Evolutionary conservation across 1,140 invertebrate species (phyloP), one percentile per base, ranked within the genome.

Genomic region (Nixonia krombeini): DNA sequence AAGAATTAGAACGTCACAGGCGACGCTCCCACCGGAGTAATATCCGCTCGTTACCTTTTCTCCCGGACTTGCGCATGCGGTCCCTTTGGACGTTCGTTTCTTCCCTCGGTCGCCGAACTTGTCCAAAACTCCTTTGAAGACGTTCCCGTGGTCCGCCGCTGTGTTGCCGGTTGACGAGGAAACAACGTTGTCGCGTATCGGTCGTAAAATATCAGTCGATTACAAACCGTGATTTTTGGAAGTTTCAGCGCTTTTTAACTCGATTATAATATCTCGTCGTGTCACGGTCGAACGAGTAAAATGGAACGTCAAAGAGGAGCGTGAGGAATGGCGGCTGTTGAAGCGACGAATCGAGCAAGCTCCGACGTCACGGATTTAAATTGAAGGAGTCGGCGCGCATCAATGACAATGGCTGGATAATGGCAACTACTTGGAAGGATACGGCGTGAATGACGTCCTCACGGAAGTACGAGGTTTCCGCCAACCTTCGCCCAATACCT

Each of bases 401-500:
- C 47, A 55, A 33, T 38, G 40, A 50, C 51, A 70, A 61, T 25
- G 25, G 31, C 29, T 35, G 40, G 59, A 42, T 55, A 52, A 62
- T 63, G 42, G 31, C 37, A 55, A 45, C 45, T 52, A 51, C 45
- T 59, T 47, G n/a, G 58, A 31, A 40, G 61, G 65, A 62, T 68
- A 41, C 17, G n/a, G 37, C 35, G 42, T 21, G 29, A 47, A 12
- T 31, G 57, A 49, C 37, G 37, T 8, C 21, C 31, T 17, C n/a
- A 35, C 56, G 47, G 53, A 55, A 56, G 47, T 49, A 53, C 56
- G 46, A 45, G 50, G 44, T 61, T 31, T 28, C 55, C 52, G n/a
- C n/a, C n/a, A n/a, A n/a, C n/a, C n/a, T n/a, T n/a, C n/a, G 51
- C 31, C 56, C 42, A 68, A 72, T 72, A 72, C 44, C 64, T 44